phyloP scores from a whole-genome alignment of 2,113 vertebrate species.

The Platichthys flesus region DNA sequence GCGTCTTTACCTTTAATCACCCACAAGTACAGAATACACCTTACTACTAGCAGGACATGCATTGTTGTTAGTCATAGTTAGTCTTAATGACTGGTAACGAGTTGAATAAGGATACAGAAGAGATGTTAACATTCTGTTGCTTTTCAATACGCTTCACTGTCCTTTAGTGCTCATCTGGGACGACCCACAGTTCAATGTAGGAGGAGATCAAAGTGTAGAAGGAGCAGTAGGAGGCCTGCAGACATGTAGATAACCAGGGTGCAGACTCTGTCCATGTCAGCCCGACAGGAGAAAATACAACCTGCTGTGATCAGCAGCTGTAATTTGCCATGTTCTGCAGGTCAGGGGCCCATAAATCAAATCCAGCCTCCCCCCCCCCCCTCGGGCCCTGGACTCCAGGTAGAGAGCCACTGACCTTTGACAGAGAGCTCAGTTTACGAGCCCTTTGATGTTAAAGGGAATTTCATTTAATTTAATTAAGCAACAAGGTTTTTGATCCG shows the following conservation, averaged over 20 bases:
- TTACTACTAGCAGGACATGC: neutral
- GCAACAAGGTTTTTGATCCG: too few relatives aligned
- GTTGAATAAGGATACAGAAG: neutral
- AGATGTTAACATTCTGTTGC: neutral
- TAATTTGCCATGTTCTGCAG: conserved; percentile 15
- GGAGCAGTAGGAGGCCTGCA: conserved; percentile 1
- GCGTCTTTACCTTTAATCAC: neutral
- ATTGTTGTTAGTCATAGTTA: neutral
- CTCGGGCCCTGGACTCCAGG: conserved; percentile 18
- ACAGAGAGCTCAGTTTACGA: conserved; percentile 4
- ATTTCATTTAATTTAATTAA: neutral
- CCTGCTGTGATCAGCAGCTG: neutral
- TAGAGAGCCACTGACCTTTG: conserved; percentile 31
- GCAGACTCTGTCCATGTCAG: neutral
- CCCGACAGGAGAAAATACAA: neutral
- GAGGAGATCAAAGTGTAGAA: conserved; percentile 22
- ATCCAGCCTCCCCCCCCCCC: neutral
- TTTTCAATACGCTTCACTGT: neutral
- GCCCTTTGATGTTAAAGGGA: conserved; percentile 30
- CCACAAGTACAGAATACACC: neutral
- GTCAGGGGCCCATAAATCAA: conserved; percentile 16
- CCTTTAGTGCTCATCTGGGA: neutral
- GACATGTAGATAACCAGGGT: conserved; percentile 15
- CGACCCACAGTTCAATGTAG: neutral
- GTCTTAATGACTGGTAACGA: neutral